phyloP scores from a whole-genome alignment of 2,113 vertebrate species.

The Mohoua ochrocephala region DNA sequence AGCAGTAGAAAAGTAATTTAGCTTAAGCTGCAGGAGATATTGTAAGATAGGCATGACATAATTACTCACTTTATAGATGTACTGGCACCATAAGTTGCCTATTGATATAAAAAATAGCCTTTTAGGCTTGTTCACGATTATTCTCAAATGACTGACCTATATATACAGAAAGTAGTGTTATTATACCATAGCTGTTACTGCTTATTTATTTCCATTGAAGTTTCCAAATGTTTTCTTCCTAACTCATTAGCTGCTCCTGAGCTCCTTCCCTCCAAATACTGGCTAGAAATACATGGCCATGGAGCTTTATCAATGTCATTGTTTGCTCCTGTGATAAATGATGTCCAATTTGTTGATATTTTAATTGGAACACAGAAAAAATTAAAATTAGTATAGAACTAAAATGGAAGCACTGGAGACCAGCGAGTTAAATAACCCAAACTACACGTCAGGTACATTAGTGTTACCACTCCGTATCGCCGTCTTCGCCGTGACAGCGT shows the following conservation, averaged over 20 bases:
- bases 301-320: background rate
- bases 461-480: background rate
- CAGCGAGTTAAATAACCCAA: background rate
- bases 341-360: background rate
- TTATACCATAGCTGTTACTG: background rate
- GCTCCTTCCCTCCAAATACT: background rate
- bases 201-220: background rate
- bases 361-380: background rate
- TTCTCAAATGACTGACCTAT: background rate
- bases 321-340: background rate
- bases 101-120: background rate
- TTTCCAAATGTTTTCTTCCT: background rate
- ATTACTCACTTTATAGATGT: background rate
- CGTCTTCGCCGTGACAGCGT: background rate
- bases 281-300: background rate
- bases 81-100: background rate
- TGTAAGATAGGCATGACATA: background rate
- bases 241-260: background rate
- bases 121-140: background rate
- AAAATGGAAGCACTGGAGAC: background rate
- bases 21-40: background rate
- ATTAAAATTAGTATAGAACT: background rate
- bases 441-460: background rate
- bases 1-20: background rate
- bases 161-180: background rate